A percentile compares a stretch with the other conserved stretches of the same genome.
These are phyloP conservation scores for Scaptomyza hsui DNA, from an alignment of 1,140 invertebrate genomes.

Conservation along the genomic window DNA sequence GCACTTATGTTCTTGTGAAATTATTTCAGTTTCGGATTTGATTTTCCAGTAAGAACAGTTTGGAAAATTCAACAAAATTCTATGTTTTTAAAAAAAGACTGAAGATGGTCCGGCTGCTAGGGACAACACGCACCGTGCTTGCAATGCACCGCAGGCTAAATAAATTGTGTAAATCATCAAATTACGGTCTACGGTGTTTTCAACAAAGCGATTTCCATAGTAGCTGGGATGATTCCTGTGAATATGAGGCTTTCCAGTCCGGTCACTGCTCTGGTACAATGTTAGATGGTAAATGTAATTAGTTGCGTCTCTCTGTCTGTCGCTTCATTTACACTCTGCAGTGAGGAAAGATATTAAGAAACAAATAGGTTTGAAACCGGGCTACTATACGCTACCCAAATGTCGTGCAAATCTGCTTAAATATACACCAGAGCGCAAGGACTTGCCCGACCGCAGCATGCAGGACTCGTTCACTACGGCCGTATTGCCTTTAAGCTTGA, in stretches of 20 bases:
- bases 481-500: constrained; percentile 87
- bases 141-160: not conserved
- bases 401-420: constrained; percentile 58
- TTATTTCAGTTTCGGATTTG: no score
- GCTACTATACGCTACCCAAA: constrained; percentile 61
- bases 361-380: constrained; percentile 57
- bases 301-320: not conserved
- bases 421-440: constrained; percentile 61
- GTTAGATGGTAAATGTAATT: constrained; percentile 11
- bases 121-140: not conserved
- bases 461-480: constrained; percentile 88
- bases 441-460: constrained; percentile 85
- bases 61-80: constrained; percentile 14
- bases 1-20: no score
- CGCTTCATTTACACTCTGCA: constrained; percentile 10
- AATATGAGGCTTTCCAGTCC: constrained; percentile 15
- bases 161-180: not conserved
- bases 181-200: not conserved
- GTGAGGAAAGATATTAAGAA: constrained; percentile 52
- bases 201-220: not conserved
- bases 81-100: not conserved
- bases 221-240: not conserved
- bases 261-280: constrained; percentile 37
- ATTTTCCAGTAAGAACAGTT: not conserved
- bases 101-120: not conserved